Evolutionary conservation across 2,888 invertebrate genomes (phyloP).

Genomic region (Lepidochrysops patricia): DNA sequence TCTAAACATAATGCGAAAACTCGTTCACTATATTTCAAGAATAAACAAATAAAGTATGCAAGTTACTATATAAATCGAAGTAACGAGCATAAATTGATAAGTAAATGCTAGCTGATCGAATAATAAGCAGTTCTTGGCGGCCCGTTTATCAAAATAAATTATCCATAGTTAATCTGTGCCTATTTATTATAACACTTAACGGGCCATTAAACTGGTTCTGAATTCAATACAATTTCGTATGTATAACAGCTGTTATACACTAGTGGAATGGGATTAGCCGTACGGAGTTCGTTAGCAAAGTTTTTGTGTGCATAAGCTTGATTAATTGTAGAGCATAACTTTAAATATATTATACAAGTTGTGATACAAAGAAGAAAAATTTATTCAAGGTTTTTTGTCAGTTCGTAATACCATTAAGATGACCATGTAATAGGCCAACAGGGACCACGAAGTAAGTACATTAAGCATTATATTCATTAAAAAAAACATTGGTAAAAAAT

Average conservation of each 20-base stretch:
- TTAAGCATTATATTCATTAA: no score
- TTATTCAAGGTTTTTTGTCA: no score
- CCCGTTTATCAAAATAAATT: neutral
- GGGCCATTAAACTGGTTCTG: neutral
- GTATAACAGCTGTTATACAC: no score
- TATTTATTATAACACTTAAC: neutral
- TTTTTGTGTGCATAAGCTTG: neutral
- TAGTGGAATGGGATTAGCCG: neutral
- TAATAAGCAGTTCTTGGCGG: neutral
- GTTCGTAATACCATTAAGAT: no score
- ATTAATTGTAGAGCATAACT: no score
- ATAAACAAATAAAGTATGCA: neutral
- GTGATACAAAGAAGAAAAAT: no score
- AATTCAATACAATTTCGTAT: neutral
- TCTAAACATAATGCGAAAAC: neutral
- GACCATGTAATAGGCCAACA: no score
- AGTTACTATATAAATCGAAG: slow-evolving; percentile 4
- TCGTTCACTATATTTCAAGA: neutral
- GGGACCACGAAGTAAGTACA: no score
- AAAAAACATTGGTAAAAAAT: no score
- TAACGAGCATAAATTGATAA: slow-evolving; percentile 1
- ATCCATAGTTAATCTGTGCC: neutral
- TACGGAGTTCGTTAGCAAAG: neutral
- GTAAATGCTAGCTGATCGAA: neutral
- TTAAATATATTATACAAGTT: no score